These are phyloP conservation scores for Potamarius usumacintae DNA, from an alignment of 2,113 vertebrate species.

Conservation along the genomic window DNA sequence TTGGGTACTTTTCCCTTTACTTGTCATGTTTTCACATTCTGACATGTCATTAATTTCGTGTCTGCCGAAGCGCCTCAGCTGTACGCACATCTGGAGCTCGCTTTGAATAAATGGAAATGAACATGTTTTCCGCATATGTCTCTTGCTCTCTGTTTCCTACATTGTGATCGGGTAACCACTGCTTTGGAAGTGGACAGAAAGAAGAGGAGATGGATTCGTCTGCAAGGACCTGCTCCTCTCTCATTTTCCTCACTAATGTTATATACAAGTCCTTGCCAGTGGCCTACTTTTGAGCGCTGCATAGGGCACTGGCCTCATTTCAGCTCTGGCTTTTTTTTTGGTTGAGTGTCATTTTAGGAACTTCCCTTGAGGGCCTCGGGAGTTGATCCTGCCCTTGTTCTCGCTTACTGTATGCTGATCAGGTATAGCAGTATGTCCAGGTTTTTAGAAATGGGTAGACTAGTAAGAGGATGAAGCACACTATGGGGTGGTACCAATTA, in stretches of 20 bases:
- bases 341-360: conserved; percentile 25
- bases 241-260: neutral
- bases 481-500: neutral
- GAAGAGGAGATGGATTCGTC: neutral
- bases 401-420: neutral
- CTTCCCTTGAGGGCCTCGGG: conserved; percentile 23
- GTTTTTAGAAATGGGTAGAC: neutral
- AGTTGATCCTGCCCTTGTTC: conserved; percentile 15
- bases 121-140: neutral
- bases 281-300: neutral
- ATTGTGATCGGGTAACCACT: neutral
- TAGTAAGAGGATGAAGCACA: neutral
- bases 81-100: neutral
- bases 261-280: neutral
- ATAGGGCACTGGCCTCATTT: conserved; percentile 11
- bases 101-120: conserved; percentile 19
- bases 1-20: neutral
- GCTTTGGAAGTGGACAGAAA: neutral
- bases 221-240: neutral
- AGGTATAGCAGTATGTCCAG: neutral
- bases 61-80: neutral
- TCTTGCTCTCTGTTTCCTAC: neutral
- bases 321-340: neutral
- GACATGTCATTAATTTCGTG: neutral
- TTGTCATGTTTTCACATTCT: neutral